These are phyloP conservation scores for Cardinalis cardinalis DNA, from an alignment of 2,113 vertebrate genomes.

Conservation along the genomic window DNA sequence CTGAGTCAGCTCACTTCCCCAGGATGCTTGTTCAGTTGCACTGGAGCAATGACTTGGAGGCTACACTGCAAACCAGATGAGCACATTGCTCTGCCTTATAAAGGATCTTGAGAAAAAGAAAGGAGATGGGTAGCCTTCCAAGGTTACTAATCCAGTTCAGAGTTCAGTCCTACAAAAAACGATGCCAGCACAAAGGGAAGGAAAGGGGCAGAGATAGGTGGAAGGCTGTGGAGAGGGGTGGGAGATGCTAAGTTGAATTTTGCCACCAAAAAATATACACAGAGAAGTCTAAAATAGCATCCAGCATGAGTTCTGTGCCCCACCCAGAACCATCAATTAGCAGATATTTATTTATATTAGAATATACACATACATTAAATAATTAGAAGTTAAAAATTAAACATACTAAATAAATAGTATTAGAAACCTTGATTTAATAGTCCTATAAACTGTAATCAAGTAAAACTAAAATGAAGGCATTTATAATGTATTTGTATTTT, in stretches of 20 bases:
- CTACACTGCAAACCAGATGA: neutral
- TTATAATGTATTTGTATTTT: neutral
- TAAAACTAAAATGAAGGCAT: neutral
- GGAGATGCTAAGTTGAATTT: neutral
- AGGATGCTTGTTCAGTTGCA: neutral
- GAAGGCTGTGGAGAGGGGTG: neutral
- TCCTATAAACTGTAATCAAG: neutral
- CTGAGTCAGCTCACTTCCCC: neutral
- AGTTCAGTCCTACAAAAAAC: neutral
- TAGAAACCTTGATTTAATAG: neutral
- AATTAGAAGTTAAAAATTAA: neutral
- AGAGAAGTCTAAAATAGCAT: neutral
- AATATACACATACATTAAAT: neutral
- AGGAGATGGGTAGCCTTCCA: neutral
- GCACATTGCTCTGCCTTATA: neutral
- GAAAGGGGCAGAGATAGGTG: neutral
- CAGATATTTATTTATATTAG: neutral
- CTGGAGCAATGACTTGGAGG: neutral
- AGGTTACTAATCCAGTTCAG: neutral
- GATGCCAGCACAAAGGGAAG: neutral
- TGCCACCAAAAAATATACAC: neutral
- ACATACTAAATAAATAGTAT: neutral
- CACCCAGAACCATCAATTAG: neutral
- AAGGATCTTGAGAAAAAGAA: neutral
- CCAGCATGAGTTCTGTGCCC: neutral